A percentile compares a stretch with the other conserved stretches of the same genome.
Evolutionary conservation across 2,797 vertebrate genomes (phyloP).

Genomic region (Echiichthys vipera): DNA sequence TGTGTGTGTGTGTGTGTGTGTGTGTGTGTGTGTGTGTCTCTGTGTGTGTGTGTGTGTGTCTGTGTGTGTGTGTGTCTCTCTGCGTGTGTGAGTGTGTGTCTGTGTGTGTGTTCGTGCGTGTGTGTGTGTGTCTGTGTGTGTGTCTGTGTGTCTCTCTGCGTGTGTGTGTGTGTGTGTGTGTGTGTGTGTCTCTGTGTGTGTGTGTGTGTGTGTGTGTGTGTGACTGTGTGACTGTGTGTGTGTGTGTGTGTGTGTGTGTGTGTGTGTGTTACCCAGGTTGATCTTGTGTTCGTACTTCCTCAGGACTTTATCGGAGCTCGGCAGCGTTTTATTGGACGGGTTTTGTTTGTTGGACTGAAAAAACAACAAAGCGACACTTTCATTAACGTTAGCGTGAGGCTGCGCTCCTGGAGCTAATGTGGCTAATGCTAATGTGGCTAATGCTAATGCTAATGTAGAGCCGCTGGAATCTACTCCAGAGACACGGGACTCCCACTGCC

Average conservation of each 20-base stretch:
- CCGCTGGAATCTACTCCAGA: too few species aligned
- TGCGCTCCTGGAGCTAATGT: too few species aligned
- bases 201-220: background rate
- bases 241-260: background rate
- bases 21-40: background rate
- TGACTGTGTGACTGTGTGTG: background rate
- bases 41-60: background rate
- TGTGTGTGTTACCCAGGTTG: slow-evolving; percentile 88
- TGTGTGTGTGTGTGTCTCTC: background rate
- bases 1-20: background rate
- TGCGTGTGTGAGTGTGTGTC: background rate
- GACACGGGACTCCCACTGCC: too few species aligned
- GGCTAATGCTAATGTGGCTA: too few species aligned
- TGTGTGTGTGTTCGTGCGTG: too few species aligned
- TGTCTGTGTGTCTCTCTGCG: too few species aligned
- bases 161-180: too few species aligned
- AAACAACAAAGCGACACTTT: too few species aligned
- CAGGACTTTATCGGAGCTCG: slow-evolving; percentile 91
- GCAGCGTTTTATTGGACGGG: slow-evolving; percentile 73
- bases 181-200: background rate
- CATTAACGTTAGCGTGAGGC: too few species aligned
- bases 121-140: background rate
- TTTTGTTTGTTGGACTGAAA: slow-evolving; percentile 87
- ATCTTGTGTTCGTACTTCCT: slow-evolving; percentile 96
- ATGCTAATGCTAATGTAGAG: too few species aligned